phyloP scores from a whole-genome alignment of 2,888 invertebrate genomes.

The Cryptophagus acutangulus region DNA sequence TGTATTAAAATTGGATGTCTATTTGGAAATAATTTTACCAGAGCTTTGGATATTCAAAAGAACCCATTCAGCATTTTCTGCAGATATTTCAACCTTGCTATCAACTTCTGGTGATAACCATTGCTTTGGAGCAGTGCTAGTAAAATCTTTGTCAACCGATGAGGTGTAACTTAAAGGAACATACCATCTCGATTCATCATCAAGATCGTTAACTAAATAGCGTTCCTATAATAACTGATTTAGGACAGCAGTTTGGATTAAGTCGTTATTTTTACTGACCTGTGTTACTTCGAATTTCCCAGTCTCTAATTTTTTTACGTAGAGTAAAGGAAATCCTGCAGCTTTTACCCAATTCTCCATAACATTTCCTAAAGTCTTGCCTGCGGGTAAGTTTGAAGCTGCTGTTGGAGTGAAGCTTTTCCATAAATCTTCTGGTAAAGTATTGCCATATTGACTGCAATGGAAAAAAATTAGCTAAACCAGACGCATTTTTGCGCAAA shows the following conservation, averaged over 20 bases:
- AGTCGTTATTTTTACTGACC: slow-evolving; percentile 18
- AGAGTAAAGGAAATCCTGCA: slow-evolving; percentile 57
- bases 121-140: slow-evolving; percentile 38
- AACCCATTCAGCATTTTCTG: slow-evolving; percentile 24
- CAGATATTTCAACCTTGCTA: background rate
- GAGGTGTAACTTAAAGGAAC: slow-evolving; percentile 53
- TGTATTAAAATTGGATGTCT: no score
- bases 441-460: slow-evolving; percentile 32
- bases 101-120: slow-evolving; percentile 42
- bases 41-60: slow-evolving; percentile 29
- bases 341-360: slow-evolving; percentile 60
- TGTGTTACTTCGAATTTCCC: slow-evolving; percentile 27
- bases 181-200: slow-evolving; percentile 46
- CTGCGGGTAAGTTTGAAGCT: slow-evolving; percentile 16
- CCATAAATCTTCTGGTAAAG: slow-evolving; percentile 52
- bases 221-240: slow-evolving; percentile 21
- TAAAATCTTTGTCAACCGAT: slow-evolving; percentile 41
- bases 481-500: background rate
- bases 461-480: background rate
- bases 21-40: slow-evolving; percentile 21
- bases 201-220: slow-evolving; percentile 18
- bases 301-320: slow-evolving; percentile 37
- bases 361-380: slow-evolving; percentile 34
- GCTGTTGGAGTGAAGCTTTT: slow-evolving; percentile 43
- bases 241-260: slow-evolving; percentile 10